phyloP scores from a whole-genome alignment of 2,113 vertebrate genomes.

The Aplodontia rufa region DNA sequence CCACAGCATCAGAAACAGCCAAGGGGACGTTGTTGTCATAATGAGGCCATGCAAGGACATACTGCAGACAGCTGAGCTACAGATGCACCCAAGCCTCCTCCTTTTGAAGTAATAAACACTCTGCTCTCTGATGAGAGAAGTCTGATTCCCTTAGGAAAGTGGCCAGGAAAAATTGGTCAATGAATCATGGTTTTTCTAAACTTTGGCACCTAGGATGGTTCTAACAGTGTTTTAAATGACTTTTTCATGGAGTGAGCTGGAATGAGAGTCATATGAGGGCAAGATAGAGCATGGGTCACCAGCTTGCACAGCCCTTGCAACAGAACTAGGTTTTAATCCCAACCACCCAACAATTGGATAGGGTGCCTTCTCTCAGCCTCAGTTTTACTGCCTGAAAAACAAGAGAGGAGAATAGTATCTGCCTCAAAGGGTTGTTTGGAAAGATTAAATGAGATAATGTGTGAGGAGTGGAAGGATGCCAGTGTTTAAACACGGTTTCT shows the following conservation, averaged over 20 bases:
- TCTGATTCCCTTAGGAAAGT: background rate
- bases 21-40: background rate
- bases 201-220: background rate
- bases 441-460: background rate
- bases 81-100: fast-evolving
- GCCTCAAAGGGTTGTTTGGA: background rate
- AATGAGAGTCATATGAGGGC: constrained; percentile 38
- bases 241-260: background rate
- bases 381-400: background rate
- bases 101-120: background rate
- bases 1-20: background rate
- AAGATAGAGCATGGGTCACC: background rate
- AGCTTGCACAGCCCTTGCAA: no score
- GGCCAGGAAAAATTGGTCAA: background rate
- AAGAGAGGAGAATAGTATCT: background rate
- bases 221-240: background rate
- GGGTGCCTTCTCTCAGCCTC: background rate
- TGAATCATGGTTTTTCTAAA: background rate
- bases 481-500: background rate
- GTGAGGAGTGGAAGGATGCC: background rate
- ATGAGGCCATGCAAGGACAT: background rate
- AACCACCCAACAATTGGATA: fast-evolving
- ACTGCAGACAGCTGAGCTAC: background rate
- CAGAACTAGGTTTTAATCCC: fast-evolving
- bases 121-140: background rate